phyloP scores from a whole-genome alignment of 2,113 vertebrate genomes.

The Nothoprocta perdicaria region DNA sequence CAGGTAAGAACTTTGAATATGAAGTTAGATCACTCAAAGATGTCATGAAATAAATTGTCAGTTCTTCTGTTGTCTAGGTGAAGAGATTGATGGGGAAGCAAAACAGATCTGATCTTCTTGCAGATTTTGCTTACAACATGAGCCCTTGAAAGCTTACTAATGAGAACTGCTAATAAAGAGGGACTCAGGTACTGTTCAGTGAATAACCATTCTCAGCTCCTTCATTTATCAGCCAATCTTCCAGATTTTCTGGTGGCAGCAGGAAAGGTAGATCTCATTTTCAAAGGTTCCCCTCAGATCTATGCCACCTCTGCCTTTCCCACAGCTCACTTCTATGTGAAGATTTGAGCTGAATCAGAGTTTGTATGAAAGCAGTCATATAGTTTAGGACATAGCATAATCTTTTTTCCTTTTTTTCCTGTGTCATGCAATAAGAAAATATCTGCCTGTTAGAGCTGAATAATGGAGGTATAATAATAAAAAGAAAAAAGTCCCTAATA shows the following conservation, averaged over 20 bases:
- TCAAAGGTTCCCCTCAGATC: not conserved
- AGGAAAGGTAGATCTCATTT: not conserved
- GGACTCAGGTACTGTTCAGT: accelerated
- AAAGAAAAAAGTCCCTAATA: too few species aligned
- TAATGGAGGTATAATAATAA: too few species aligned
- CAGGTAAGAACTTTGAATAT: not conserved
- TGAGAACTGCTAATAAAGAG: not conserved
- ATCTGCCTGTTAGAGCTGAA: too few species aligned
- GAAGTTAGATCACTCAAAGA: not conserved
- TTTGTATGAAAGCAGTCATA: too few species aligned
- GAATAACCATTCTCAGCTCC: not conserved
- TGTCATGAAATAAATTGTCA: not conserved
- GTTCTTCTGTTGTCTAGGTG: not conserved
- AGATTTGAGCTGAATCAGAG: too few species aligned
- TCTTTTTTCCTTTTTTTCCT: too few species aligned
- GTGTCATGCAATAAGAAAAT: too few species aligned
- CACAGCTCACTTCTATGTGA: not conserved
- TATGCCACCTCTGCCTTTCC: not conserved
- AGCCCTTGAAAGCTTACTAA: not conserved
- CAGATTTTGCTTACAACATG: not conserved
- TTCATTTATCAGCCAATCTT: not conserved
- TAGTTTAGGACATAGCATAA: too few species aligned
- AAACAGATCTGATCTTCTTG: not conserved
- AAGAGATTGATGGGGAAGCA: not conserved
- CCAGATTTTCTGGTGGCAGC: accelerated